Evolutionary conservation across 2,113 vertebrate species (phyloP).

Genomic region (Desmodus rotundus): DNA sequence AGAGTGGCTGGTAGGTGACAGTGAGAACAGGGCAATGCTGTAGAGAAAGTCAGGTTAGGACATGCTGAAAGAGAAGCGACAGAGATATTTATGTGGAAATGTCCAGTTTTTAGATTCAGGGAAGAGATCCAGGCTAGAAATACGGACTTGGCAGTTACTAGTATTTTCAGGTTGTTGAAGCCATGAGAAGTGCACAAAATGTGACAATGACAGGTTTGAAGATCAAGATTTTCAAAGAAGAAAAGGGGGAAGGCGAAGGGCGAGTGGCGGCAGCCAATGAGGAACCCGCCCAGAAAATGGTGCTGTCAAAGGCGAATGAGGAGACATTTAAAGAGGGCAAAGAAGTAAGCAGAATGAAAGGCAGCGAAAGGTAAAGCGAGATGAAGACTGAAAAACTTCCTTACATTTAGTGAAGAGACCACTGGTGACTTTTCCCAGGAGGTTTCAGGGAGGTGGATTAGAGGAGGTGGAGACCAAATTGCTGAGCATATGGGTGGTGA

Average conservation of each 20-base stretch:
- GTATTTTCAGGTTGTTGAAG: neutral
- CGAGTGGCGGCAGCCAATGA: neutral
- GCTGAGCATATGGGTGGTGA: neutral
- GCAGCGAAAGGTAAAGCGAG: neutral
- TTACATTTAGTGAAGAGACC: neutral
- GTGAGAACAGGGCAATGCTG: neutral
- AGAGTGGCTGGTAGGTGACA: neutral
- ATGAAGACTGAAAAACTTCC: neutral
- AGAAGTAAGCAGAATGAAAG: neutral
- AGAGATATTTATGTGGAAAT: neutral
- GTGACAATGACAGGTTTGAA: neutral
- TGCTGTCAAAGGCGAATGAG: neutral
- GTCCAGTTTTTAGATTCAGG: neutral
- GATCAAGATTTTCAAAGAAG: neutral
- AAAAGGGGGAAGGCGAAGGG: neutral
- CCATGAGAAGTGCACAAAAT: neutral
- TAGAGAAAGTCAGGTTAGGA: neutral
- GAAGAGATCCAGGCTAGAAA: neutral
- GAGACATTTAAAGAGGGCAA: neutral
- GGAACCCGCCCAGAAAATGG: neutral
- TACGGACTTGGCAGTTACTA: neutral
- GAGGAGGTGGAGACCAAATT: neutral
- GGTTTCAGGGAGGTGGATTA: neutral
- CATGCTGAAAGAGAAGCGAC: neutral
- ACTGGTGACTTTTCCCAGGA: neutral